Evolutionary conservation across 2,888 invertebrate species (phyloP), one percentile per base, ranked within the genome.

Genomic region (Sinotaia quadrata): DNA sequence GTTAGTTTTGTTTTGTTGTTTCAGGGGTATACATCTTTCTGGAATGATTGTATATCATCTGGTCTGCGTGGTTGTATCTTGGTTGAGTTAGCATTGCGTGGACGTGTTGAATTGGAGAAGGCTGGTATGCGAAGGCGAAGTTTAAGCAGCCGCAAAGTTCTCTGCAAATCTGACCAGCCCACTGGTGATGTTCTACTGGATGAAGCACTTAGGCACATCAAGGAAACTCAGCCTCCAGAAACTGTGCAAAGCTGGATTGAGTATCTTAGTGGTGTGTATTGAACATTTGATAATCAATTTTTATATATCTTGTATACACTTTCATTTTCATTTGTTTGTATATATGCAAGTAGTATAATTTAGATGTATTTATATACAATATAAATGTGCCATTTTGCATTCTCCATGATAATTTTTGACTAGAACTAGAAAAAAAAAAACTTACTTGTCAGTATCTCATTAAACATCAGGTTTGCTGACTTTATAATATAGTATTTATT

Each of bases 21-120:
- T 12, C 75, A 88, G 88, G 88, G 88, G 24, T 88, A 88, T 80
- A 88, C 88, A 65, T 99, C 98, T 68, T 99, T 99, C 91, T 99
- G 99, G 99, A 99, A 99, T 90, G 99, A 99, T 90, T 99, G 98
- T 90, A 98, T 99, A 92, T 98, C 98, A 80, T 97, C 97, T 84
- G 99, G 99, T 52, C 91, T 99, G 75, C 92, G 99, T 84, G 99
- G 99, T 75, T 99, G 98, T 89, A 99, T 99, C 87, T 91, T 99
- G 81, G 96, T 99, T 79, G 99, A 99, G 90, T 91, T 99, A 82
- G 96, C 96, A 12, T 90, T 99, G 74, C 91, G 98, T 82, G 97
- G 97, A 56, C 93, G 98, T 72, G 93, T 99, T 71, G 98, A 98
- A 90, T 90, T 99, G 83, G 99, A 99, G 89, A 94, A 94, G 87